Percentiles rank a stretch among this genome's conserved stretches.
phyloP scores from a whole-genome alignment of 1,140 invertebrate species.

The Agraylea sexmaculata region DNA sequence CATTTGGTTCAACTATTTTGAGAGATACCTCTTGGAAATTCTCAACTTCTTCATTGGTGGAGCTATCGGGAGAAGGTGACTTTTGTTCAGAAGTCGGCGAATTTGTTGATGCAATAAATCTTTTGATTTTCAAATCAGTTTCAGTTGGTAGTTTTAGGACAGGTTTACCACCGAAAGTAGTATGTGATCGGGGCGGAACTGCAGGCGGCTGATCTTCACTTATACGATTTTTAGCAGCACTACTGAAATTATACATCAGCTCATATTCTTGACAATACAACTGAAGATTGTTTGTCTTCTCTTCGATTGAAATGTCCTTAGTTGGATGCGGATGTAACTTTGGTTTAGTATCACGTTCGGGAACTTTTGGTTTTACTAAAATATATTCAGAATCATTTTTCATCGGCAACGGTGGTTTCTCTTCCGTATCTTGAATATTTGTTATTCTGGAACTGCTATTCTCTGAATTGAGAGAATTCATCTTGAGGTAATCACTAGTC shows the following conservation, averaged over 20 bases:
- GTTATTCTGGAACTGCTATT: too few species aligned
- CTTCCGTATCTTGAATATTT: neutral
- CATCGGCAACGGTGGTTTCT: neutral
- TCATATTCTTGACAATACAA: slow-evolving; percentile 33
- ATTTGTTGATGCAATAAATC: too few species aligned
- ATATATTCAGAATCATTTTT: slow-evolving; percentile 29
- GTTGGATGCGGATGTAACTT: slow-evolving; percentile 13
- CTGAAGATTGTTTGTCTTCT: slow-evolving; percentile 9
- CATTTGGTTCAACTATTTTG: too few species aligned
- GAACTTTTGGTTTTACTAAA: slow-evolving; percentile 25
- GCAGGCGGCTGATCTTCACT: slow-evolving; percentile 28
- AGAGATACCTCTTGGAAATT: too few species aligned
- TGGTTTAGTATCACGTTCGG: slow-evolving; percentile 16
- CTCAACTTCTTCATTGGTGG: too few species aligned
- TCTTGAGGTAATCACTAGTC: slow-evolving; percentile 34
- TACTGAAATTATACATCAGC: slow-evolving; percentile 34
- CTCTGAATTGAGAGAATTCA: slow-evolving; percentile 35
- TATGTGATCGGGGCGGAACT: slow-evolving; percentile 28
- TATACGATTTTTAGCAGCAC: slow-evolving; percentile 21
- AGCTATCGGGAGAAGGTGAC: too few species aligned
- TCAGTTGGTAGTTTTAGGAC: too few species aligned
- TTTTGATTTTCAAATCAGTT: too few species aligned
- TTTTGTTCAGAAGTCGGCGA: too few species aligned
- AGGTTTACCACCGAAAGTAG: neutral
- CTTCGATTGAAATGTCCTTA: slow-evolving; percentile 5